Percentiles rank a stretch among this genome's conserved stretches.
These are phyloP conservation scores for Tichodroma muraria DNA, from an alignment of 2,113 vertebrate genomes.

Conservation along the genomic window DNA sequence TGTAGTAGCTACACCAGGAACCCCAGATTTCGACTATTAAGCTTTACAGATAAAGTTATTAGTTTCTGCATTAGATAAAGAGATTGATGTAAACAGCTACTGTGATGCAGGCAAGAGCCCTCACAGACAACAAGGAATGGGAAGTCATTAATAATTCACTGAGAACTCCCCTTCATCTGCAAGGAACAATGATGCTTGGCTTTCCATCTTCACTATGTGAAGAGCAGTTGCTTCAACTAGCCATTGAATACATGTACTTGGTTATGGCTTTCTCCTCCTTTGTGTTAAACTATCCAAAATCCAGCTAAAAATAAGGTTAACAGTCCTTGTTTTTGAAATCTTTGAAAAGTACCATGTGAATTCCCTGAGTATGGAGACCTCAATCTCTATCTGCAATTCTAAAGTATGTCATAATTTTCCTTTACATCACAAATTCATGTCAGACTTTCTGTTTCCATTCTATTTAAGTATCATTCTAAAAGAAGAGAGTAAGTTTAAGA, in stretches of 20 bases:
- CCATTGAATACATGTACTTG: not conserved
- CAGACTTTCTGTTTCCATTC: constrained; percentile 49
- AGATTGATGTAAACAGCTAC: not conserved
- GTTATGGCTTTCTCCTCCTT: not conserved
- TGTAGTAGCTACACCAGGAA: not conserved
- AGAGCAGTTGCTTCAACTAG: not conserved
- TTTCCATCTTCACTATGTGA: no score
- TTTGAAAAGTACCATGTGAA: not conserved
- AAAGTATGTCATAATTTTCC: constrained; percentile 1
- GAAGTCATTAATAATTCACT: not conserved
- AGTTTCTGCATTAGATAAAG: not conserved
- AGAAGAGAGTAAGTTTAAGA: not conserved
- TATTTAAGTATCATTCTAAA: not conserved
- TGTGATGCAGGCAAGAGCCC: not conserved
- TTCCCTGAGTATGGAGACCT: not conserved
- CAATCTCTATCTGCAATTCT: not conserved
- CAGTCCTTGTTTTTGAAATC: not conserved
- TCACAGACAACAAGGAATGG: not conserved
- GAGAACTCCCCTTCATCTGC: not conserved
- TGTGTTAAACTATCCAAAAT: not conserved
- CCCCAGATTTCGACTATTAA: not conserved
- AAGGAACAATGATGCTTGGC: not conserved
- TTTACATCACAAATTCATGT: constrained; percentile 41
- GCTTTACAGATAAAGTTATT: not conserved
- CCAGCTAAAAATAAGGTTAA: not conserved